Conservation (phyloP, 2,113 vertebrate species). For the Crotalus viridis region DNA sequence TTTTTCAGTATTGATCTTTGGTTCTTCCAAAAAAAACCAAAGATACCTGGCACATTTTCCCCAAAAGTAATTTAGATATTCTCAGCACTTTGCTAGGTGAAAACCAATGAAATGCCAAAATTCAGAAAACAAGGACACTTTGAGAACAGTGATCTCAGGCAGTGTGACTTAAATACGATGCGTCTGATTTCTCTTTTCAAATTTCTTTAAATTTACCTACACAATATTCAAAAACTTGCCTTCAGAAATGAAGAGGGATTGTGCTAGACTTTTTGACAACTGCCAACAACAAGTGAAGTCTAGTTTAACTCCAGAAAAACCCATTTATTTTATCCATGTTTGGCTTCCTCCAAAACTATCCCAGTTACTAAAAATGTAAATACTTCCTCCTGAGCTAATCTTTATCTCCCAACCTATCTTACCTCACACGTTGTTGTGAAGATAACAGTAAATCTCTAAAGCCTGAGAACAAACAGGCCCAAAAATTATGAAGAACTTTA, state of each 20-base stretch:
- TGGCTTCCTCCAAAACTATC: not conserved
- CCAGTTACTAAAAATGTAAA: not conserved
- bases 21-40: not conserved
- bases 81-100: not conserved
- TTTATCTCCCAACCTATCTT: not conserved
- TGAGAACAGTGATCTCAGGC: not conserved
- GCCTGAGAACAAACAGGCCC: slow-evolving; percentile 19
- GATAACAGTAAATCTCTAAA: not conserved
- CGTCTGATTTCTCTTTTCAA: not conserved
- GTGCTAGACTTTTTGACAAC: not conserved
- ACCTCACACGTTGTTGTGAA: slow-evolving; percentile 14
- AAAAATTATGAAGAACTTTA: slow-evolving; percentile 9
- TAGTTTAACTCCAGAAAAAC: not conserved
- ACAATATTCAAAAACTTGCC: not conserved
- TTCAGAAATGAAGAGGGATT: not conserved
- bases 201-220: not conserved
- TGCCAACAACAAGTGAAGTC: not conserved
- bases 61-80: not conserved
- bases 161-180: not conserved
- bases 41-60: not conserved
- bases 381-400: not conserved
- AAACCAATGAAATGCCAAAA: not conserved
- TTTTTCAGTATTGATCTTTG: not conserved
- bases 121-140: not conserved
- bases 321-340: not conserved